phyloP scores from a whole-genome alignment of 2,797 vertebrate species.

The Stomatorhinus walkeri region DNA sequence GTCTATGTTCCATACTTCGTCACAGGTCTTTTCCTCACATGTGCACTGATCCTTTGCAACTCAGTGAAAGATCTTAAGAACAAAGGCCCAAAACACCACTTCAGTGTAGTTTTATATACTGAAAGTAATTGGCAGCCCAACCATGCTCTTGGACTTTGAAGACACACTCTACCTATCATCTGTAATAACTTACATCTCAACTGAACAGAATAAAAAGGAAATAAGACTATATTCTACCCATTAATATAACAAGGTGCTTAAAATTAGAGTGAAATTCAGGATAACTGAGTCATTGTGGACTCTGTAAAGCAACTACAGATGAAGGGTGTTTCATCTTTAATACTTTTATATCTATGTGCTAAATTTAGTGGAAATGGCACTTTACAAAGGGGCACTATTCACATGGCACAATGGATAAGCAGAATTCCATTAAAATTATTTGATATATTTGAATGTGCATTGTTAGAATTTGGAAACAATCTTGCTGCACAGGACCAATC shows the following conservation, averaged over 20 bases:
- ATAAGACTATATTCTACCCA: background rate
- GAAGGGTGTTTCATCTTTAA: background rate
- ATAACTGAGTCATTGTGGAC: background rate
- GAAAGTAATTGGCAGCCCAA: background rate
- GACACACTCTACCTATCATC: background rate
- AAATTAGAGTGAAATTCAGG: background rate
- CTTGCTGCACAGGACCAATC: background rate
- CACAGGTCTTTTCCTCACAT: background rate
- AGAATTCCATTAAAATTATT: background rate
- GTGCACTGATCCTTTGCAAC: background rate
- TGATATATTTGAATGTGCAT: background rate
- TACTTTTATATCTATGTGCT: background rate
- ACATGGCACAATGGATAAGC: background rate
- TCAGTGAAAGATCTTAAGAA: background rate
- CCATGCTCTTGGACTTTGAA: background rate
- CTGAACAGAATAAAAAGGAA: background rate
- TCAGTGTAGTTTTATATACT: background rate
- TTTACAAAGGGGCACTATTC: background rate
- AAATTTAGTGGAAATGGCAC: background rate
- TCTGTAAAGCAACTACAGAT: background rate
- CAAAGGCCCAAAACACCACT: background rate
- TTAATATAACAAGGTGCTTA: background rate
- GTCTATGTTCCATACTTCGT: background rate
- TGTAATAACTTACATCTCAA: background rate
- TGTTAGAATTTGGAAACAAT: background rate